phyloP scores from a whole-genome alignment of 2,797 vertebrate species.

The Rhadinocentrus ornatus region DNA sequence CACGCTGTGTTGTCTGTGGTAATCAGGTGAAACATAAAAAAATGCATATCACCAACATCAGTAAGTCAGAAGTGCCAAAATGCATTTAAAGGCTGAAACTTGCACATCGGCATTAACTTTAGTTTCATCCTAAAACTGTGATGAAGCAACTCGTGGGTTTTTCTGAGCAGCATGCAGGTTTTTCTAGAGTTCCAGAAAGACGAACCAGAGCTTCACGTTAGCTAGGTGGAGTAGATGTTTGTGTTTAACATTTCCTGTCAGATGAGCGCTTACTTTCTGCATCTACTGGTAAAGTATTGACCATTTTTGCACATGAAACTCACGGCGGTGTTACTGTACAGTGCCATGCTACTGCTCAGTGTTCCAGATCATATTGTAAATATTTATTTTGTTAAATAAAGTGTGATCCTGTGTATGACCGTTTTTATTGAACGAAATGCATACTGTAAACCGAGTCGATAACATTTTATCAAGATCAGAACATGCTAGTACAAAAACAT shows the following conservation, averaged over 20 bases:
- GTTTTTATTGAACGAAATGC: neutral
- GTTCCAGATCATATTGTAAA: slow-evolving; percentile 73
- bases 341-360: slow-evolving; percentile 67
- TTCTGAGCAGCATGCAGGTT: slow-evolving; percentile 28
- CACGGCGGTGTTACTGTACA: slow-evolving; percentile 46
- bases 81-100: slow-evolving; percentile 24
- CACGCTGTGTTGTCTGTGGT: slow-evolving; percentile 28
- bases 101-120: neutral
- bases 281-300: slow-evolving; percentile 41
- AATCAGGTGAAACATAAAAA: slow-evolving; percentile 36
- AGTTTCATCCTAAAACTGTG: neutral
- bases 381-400: slow-evolving; percentile 83
- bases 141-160: neutral
- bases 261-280: slow-evolving; percentile 16
- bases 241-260: slow-evolving; percentile 39
- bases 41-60: slow-evolving; percentile 18
- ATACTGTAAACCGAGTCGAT: slow-evolving; percentile 21
- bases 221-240: neutral
- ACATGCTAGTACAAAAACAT: slow-evolving; percentile 74
- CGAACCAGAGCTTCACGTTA: neutral
- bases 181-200: slow-evolving; percentile 15
- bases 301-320: slow-evolving; percentile 56
- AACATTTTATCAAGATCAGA: slow-evolving; percentile 55
- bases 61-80: slow-evolving; percentile 35
- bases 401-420: slow-evolving; percentile 49